Base-by-base conservation (phyloP, 2,888 invertebrate species). In the Alsophila aescularia region DNA sequence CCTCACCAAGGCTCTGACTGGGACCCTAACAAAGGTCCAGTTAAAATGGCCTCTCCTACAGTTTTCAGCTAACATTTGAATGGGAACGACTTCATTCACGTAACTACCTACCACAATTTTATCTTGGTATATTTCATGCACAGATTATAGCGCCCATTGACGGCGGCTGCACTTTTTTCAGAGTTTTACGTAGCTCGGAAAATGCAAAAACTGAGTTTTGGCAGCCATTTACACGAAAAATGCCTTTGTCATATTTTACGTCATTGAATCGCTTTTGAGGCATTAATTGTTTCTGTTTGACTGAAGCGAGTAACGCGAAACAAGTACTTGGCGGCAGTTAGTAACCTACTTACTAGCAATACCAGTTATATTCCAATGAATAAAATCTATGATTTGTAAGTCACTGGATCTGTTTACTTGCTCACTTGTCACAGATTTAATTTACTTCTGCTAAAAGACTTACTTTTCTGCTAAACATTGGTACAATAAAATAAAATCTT, bases 61-160 rank as follows among this genome's bases (percentile, higher is more conserved):
- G 85, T 83, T 85, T 85, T 82, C 83, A 83, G 75, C 76, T 76
- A 71, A 75, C 85, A 81, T 85, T 86, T 85, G 86, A 85, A 87
- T 87, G 81, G 77, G 75, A 86, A 87, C 80, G 85, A 80, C 87
- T 87, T 83, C 83, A 87, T 87, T 83, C 80, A 77, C 85, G 86
- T 87, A 85, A 81, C 85, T 76, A 71, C 78, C 85, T 76, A 71
- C 78, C 70, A 67, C 69, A 80, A 83, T 84, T 83, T 78, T 81
- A 83, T 81, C 78, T 76, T 71, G 65, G 70, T 70, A 80, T 85
- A 81, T 81, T 82, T 83, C 83, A 84, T 83, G 73, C 78, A 73
- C 75, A 77, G 77, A 79, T 75, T 81, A 79, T 73, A 37, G 63
- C 66, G 58, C 50, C 59, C 63, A 66, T 65, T 66, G 66, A 64